Conservation (phyloP, 2,113 vertebrate species). For the Chloroceryle aenea region DNA sequence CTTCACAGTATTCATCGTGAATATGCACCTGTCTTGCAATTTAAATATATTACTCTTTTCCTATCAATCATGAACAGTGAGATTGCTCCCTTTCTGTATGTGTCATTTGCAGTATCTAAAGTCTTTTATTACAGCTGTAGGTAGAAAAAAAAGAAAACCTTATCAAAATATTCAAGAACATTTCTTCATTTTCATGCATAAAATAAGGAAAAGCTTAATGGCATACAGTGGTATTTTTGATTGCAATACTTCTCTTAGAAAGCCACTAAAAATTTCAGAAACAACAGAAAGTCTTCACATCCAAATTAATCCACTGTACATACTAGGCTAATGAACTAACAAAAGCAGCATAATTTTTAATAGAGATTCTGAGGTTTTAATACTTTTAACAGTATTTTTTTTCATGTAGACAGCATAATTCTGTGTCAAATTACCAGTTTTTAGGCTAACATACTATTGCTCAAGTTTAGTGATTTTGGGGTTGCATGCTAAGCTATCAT, state of each 20-base stretch:
- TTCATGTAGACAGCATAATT: not conserved
- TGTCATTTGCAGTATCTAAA: not conserved
- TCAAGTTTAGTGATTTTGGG: not conserved
- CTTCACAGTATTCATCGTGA: not conserved
- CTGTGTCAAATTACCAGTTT: not conserved
- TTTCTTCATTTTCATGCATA: not conserved
- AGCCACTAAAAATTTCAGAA: not conserved
- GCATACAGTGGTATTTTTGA: not conserved
- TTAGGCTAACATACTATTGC: not conserved
- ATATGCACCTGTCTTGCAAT: not conserved
- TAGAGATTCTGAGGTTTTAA: not conserved
- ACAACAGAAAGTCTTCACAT: not conserved
- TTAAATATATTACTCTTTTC: not conserved
- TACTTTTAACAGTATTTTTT: not conserved
- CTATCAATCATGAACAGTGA: not conserved
- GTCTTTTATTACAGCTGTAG: not conserved
- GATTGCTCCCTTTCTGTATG: not conserved
- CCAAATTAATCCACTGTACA: not conserved
- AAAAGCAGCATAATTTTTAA: not conserved
- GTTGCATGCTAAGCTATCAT: not conserved
- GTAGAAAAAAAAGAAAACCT: not conserved
- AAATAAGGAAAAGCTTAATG: not conserved
- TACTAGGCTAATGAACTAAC: not conserved
- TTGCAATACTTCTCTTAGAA: not conserved
- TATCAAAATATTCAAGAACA: not conserved